Conservation (phyloP, 2,113 vertebrate genomes). For the Clarias gariepinus region DNA sequence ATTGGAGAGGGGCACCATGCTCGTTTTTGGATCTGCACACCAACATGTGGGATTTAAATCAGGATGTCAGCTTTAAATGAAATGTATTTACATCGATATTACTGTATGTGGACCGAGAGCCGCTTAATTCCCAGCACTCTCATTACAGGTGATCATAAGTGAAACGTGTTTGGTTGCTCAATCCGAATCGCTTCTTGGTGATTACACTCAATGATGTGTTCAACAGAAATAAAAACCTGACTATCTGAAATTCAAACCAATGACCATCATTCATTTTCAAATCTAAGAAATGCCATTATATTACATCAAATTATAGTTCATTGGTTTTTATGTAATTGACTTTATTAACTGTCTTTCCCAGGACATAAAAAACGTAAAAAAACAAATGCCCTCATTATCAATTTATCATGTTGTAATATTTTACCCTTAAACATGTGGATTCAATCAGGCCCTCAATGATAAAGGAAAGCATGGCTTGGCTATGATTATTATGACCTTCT, state of each 20-base stretch:
- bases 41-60: neutral
- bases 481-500: constrained; percentile 33
- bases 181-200: neutral
- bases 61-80: neutral
- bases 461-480: constrained; percentile 11
- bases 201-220: neutral
- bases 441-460: constrained; percentile 28
- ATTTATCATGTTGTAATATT: constrained; percentile 44
- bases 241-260: neutral
- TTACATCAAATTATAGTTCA: neutral
- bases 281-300: constrained; percentile 13
- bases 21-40: neutral
- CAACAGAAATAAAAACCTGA: neutral
- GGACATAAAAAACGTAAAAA: constrained; percentile 26
- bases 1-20: constrained; percentile 28
- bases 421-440: constrained; percentile 39
- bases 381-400: constrained; percentile 42
- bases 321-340: neutral
- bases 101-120: neutral
- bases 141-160: constrained; percentile 6
- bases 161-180: neutral
- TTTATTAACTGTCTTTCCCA: constrained; percentile 22
- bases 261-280: neutral
- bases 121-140: neutral
- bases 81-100: neutral